phyloP scores from a whole-genome alignment of 2,888 invertebrate species.

The Lasioglossum zephyrum region DNA sequence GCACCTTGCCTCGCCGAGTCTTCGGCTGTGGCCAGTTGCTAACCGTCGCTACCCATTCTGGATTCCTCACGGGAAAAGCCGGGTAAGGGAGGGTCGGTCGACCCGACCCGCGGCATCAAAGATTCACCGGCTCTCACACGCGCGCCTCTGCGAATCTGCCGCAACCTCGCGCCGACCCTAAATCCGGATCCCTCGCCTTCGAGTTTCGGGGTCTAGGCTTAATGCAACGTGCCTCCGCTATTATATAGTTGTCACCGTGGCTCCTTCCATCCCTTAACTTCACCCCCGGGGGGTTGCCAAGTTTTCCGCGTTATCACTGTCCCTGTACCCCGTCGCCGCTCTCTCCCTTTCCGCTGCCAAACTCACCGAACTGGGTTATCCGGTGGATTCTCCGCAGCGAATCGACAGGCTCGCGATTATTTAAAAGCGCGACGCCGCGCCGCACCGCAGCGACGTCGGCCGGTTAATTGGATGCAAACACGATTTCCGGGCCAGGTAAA shows the following conservation, averaged over 20 bases:
- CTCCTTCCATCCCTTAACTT: constrained; percentile 7
- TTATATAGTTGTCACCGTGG: constrained; percentile 54
- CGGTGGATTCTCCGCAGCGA: neutral
- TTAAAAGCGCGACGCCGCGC: neutral
- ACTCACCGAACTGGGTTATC: constrained; percentile 10
- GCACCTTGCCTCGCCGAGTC: constrained; percentile 34
- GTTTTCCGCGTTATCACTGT: constrained; percentile 9
- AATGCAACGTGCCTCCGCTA: constrained; percentile 48
- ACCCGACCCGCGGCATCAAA: constrained; percentile 79
- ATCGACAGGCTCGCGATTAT: constrained; percentile 6
- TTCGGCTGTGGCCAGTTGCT: constrained; percentile 51
- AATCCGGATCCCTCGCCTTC: constrained; percentile 67
- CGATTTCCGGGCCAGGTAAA: neutral
- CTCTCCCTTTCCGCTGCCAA: neutral
- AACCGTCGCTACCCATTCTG: constrained; percentile 59
- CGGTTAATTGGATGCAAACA: constrained; percentile 28
- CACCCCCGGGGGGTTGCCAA: neutral
- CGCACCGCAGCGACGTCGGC: neutral
- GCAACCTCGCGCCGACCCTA: constrained; percentile 74
- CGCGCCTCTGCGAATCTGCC: constrained; percentile 76
- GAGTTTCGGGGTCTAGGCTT: constrained; percentile 49
- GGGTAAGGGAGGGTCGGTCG: constrained; percentile 65
- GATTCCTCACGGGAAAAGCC: constrained; percentile 68
- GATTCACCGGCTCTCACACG: constrained; percentile 81
- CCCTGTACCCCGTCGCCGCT: neutral